phyloP scores from a whole-genome alignment of 2,797 vertebrate species.

The Malurus leucopterus region DNA sequence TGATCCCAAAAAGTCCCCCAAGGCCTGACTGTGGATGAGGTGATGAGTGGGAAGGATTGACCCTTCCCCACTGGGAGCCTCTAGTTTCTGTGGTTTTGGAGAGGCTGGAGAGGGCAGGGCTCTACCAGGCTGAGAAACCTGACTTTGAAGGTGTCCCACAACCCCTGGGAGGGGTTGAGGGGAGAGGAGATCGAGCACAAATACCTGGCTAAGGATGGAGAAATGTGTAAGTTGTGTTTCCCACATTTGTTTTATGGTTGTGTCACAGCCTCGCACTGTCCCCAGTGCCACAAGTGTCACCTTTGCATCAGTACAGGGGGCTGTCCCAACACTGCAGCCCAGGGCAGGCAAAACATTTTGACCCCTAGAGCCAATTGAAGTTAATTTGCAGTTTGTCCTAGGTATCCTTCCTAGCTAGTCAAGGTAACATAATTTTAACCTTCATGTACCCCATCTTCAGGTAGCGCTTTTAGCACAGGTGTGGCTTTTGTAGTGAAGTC shows the following conservation, averaged over 20 bases:
- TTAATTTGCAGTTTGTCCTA: not conserved
- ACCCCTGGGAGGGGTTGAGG: not conserved
- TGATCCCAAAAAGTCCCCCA: accelerated
- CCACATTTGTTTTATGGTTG: not conserved
- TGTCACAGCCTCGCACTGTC: not conserved
- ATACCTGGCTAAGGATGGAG: not conserved
- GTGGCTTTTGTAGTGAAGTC: not conserved
- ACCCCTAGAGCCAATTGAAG: not conserved
- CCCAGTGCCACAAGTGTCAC: accelerated
- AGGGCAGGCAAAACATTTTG: not conserved
- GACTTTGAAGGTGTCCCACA: not conserved
- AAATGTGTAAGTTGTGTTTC: not conserved
- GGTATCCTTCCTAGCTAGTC: not conserved
- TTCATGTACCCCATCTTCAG: not conserved
- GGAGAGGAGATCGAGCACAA: not conserved
- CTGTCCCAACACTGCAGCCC: not conserved
- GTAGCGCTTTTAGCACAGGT: not conserved
- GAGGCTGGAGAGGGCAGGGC: not conserved
- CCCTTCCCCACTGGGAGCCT: accelerated
- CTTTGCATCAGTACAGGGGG: not conserved
- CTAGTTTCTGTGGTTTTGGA: accelerated
- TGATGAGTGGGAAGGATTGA: not conserved
- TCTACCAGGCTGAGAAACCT: not conserved
- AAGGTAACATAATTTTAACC: not conserved
- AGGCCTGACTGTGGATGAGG: not conserved